phyloP scores from a whole-genome alignment of 2,888 invertebrate species.

The Spilosoma lubricipeda region DNA sequence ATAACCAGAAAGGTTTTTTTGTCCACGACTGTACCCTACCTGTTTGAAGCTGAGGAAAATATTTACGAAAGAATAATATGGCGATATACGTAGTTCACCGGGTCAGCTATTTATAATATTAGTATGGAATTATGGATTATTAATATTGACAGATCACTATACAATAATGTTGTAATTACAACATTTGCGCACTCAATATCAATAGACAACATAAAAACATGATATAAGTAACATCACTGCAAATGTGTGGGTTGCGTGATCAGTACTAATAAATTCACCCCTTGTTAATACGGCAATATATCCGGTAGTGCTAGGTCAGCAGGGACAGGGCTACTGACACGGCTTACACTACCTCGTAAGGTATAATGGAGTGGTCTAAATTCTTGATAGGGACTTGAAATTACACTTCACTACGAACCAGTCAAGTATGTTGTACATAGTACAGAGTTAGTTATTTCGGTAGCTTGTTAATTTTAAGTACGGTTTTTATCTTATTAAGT shows the following conservation, averaged over 20 bases:
- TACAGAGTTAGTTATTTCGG: background rate
- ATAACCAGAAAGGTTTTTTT: too few relatives aligned
- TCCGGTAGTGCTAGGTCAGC: conserved; percentile 15
- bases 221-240: background rate
- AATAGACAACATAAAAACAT: background rate
- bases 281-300: conserved; percentile 24
- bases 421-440: background rate
- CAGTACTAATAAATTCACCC: conserved; percentile 25
- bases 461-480: background rate
- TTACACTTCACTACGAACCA: background rate
- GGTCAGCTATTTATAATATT: too few relatives aligned
- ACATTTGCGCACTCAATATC: background rate
- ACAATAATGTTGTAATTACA: background rate
- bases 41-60: too few relatives aligned
- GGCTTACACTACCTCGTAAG: conserved; percentile 7
- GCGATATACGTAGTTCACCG: too few relatives aligned
- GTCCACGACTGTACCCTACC: too few relatives aligned
- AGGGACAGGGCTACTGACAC: conserved; percentile 20
- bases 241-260: conserved; percentile 22
- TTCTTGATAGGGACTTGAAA: conserved; percentile 14
- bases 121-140: background rate
- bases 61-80: too few relatives aligned
- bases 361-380: conserved; percentile 2
- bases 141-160: background rate
- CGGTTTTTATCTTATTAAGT: too few relatives aligned